Evolutionary conservation across 2,888 invertebrate species (phyloP).

Genomic region (Oxytorus armatus): DNA sequence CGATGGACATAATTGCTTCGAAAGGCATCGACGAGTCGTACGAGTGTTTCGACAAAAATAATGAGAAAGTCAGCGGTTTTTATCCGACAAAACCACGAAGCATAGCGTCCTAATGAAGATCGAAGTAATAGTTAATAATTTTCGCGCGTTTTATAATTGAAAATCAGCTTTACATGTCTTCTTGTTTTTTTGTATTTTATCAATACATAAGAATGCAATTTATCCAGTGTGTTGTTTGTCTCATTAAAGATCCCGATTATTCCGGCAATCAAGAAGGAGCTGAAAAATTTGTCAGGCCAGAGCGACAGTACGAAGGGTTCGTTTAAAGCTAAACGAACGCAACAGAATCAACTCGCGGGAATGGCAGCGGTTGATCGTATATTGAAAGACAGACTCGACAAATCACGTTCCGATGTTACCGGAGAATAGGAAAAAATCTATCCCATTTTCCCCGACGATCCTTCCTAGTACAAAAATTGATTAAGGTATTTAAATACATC

Average conservation of each 20-base stretch:
- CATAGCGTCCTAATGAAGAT: constrained; percentile 64
- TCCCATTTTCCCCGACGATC: background rate
- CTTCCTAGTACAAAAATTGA: background rate
- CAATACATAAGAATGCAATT: no score
- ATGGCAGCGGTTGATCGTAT: constrained; percentile 74
- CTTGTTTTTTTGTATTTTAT: constrained; percentile 18
- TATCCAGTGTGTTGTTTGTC: no score
- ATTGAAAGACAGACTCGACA: constrained; percentile 65
- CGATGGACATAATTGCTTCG: constrained; percentile 86
- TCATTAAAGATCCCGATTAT: constrained; percentile 85
- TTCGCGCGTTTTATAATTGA: no score
- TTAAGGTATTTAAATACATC: constrained; percentile 58
- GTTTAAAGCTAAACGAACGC: constrained; percentile 86
- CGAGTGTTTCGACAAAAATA: constrained; percentile 73
- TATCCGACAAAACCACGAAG: constrained; percentile 80
- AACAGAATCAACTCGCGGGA: constrained; percentile 85
- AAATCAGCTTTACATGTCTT: constrained; percentile 17
- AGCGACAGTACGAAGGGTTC: constrained; percentile 80
- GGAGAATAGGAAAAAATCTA: constrained; percentile 13
- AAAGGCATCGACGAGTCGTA: constrained; percentile 84
- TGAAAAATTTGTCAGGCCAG: constrained; percentile 77
- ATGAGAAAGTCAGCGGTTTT: constrained; percentile 79
- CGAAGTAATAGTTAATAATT: background rate
- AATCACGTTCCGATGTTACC: background rate
- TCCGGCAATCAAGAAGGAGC: constrained; percentile 85